Conservation (phyloP, 1,140 invertebrate species). For the Zophobas atratus region DNA sequence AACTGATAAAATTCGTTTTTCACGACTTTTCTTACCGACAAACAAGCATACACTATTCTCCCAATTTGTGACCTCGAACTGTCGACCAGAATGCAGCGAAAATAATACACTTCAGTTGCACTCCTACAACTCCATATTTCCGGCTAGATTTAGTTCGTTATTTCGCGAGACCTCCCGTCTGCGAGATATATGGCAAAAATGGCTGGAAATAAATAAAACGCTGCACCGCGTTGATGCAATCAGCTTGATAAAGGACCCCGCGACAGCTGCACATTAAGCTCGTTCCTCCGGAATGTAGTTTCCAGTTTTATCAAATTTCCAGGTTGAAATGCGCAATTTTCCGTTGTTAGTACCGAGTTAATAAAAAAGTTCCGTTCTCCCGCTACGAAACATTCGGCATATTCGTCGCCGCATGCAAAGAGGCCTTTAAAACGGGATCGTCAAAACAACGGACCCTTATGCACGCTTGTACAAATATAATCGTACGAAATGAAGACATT, state of each 20-base stretch:
- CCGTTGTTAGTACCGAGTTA: conserved; percentile 25
- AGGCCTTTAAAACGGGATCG: conserved; percentile 13
- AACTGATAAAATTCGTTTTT: too few relatives aligned
- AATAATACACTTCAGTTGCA: too few relatives aligned
- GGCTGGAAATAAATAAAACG: too few relatives aligned
- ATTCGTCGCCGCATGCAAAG: conserved; percentile 32
- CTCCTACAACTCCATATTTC: too few relatives aligned
- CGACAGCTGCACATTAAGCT: conserved; percentile 1
- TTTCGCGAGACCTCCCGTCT: too few relatives aligned
- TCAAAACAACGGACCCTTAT: conserved; percentile 35
- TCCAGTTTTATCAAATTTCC: conserved; percentile 25
- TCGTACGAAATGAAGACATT: conserved; percentile 45
- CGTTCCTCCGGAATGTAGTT: conserved; percentile 1
- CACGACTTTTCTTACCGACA: too few relatives aligned
- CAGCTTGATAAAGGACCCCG: conserved; percentile 17
- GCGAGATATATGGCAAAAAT: too few relatives aligned
- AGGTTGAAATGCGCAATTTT: conserved; percentile 1
- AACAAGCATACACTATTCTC: too few relatives aligned
- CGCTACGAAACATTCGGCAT: conserved; percentile 33
- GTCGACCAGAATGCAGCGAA: too few relatives aligned
- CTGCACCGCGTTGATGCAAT: neutral
- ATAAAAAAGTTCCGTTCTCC: conserved; percentile 25
- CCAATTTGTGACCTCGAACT: too few relatives aligned
- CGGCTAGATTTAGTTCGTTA: too few relatives aligned
- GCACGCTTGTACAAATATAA: conserved; percentile 36